phyloP scores from a whole-genome alignment of 2,113 vertebrate species.

The Fregata magnificens region DNA sequence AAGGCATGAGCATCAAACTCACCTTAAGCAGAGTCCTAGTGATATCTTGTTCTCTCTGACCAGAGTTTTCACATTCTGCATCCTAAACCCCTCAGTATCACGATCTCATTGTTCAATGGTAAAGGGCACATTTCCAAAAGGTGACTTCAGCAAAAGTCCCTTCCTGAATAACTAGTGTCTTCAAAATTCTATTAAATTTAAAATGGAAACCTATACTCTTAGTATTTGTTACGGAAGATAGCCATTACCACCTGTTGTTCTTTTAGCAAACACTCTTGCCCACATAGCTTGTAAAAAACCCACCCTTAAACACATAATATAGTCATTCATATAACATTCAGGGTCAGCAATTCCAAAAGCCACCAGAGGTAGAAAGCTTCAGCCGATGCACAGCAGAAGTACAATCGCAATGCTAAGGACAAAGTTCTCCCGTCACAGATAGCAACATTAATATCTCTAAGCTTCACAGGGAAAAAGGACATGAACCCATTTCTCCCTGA shows the following conservation, averaged over 20 bases:
- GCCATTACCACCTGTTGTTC: not conserved
- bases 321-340: not conserved
- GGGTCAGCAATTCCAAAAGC: not conserved
- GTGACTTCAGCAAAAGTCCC: not conserved
- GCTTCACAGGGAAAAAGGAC: not conserved
- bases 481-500: not conserved
- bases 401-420: not conserved
- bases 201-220: not conserved
- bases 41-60: not conserved
- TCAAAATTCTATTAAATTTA: not conserved
- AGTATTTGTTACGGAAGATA: not conserved
- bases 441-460: not conserved
- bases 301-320: not conserved
- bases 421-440: not conserved
- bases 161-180: not conserved
- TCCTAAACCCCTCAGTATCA: not conserved
- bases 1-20: not conserved
- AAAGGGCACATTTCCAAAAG: not conserved
- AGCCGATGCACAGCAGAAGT: not conserved
- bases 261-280: not conserved
- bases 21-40: not conserved
- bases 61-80: not conserved
- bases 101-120: accelerated
- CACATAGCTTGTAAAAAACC: not conserved
- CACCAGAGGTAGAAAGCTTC: not conserved